Evolutionary conservation across 2,888 invertebrate species (phyloP), one percentile per base, ranked within the genome.

Genomic region (Syrphus vitripennis): DNA sequence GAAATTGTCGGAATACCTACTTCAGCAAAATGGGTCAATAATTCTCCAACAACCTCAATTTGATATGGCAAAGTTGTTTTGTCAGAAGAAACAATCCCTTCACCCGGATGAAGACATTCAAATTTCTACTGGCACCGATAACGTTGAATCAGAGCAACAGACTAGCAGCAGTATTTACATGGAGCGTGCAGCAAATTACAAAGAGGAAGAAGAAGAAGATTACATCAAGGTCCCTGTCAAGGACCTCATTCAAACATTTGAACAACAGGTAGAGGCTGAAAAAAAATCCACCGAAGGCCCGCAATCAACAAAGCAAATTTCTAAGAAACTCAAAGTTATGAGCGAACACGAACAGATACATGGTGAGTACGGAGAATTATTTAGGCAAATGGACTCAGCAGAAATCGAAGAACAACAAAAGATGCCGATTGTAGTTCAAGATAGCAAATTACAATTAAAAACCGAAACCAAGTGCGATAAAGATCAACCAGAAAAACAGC

Each of bases 241-340:
- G 86, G 90, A 92, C 61, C 89, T 95, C 37, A 95, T 95, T 63
- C 93, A 93, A 83, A 94, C 93, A 88, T 95, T 95, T 88, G 95
- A 95, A 89, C 93, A 94, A 88, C 94, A 94, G n/a, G 94, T 94
- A 1, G 81, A 67, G 9, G 80, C 74, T 4, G 76, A 87, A 61
- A 83, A 88, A 74, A 19, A 80, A 89, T 76, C 69, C 3, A 74
- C 70, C 6, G 75, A 86, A 6, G 42, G 4, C 6, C 61, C 63
- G 6, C 42, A 24, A 16, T 50, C 55, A 19, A 40, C 48, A 10
- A 86, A 82, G 37, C 63, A 63, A 10, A 24, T 77, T 21, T 61
- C 55, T 14, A 86, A 74, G n/a, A 69, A 77, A 31, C 26, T 40
- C 2, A 78, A 37, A 19, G n/a, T 21, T 12, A 40, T 69, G 1